A percentile compares a stretch with the other conserved stretches of the same genome.
These are phyloP conservation scores for Cygnus atratus DNA, from an alignment of 2,113 vertebrate genomes.

Conservation along the genomic window DNA sequence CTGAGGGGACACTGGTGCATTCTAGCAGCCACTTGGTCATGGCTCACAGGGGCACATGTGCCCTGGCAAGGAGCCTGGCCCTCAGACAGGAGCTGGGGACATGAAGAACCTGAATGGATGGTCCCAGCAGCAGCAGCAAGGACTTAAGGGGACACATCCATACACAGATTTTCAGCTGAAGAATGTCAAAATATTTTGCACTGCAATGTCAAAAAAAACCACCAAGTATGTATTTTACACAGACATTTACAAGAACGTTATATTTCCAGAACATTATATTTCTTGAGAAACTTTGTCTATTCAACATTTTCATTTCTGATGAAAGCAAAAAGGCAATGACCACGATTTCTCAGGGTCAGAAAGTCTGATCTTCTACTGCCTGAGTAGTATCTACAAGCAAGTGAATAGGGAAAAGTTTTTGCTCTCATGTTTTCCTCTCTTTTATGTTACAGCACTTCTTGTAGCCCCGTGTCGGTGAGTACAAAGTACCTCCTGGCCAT, in stretches of 20 bases:
- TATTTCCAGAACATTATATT: neutral
- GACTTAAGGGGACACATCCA: neutral
- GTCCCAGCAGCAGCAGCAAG: neutral
- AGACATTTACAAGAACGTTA: neutral
- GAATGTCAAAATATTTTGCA: neutral
- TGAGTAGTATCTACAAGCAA: neutral
- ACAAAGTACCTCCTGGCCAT: conserved; percentile 13
- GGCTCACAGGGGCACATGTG: accelerated
- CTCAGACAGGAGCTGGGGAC: neutral
- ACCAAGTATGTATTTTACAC: neutral
- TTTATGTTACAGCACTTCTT: neutral
- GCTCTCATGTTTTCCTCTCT: conserved; percentile 15
- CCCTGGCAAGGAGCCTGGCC: neutral
- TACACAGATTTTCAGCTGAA: neutral
- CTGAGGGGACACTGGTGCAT: neutral
- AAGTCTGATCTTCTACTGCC: neutral
- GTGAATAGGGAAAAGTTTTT: neutral
- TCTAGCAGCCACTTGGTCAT: neutral
- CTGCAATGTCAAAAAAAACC: neutral
- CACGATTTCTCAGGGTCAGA: neutral
- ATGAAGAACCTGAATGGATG: neutral
- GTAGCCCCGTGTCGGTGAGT: neutral
- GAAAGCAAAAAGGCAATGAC: neutral
- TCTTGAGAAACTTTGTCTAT: neutral
- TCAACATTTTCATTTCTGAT: neutral